These are phyloP conservation scores for Parnassius glacialis DNA, from an alignment of 2,888 invertebrate species.

Conservation along the genomic window DNA sequence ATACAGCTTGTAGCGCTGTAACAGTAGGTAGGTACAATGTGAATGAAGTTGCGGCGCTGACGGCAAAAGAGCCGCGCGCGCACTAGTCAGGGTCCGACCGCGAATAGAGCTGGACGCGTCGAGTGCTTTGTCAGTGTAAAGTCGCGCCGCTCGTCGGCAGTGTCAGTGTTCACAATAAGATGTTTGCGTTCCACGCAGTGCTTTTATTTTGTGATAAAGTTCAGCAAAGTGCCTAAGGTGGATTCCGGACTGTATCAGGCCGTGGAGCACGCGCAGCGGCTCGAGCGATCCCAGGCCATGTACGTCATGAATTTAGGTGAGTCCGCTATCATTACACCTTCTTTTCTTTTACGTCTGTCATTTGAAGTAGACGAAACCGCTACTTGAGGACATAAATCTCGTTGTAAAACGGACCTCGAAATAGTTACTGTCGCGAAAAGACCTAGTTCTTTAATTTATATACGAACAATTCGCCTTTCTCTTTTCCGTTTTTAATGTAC, in stretches of 20 bases:
- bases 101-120: constrained; percentile 59
- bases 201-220: constrained; percentile 66
- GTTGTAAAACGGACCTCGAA: constrained; percentile 29
- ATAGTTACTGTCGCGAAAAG: constrained; percentile 33
- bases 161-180: constrained; percentile 61
- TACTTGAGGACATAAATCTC: constrained; percentile 45
- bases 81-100: constrained; percentile 62
- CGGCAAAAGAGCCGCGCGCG: constrained; percentile 36
- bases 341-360: constrained; percentile 55
- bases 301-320: constrained; percentile 81
- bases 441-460: constrained; percentile 52
- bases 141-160: constrained; percentile 57
- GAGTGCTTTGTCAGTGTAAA: constrained; percentile 43
- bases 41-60: constrained; percentile 33
- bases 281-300: constrained; percentile 80
- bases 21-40: constrained; percentile 18
- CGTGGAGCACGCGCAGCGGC: constrained; percentile 76
- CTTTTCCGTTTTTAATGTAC: constrained; percentile 16
- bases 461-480: constrained; percentile 37
- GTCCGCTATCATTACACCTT: constrained; percentile 62
- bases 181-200: constrained; percentile 71
- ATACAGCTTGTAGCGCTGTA: constrained; percentile 32
- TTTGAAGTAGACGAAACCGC: constrained; percentile 70
- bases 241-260: constrained; percentile 77
- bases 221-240: constrained; percentile 68